These are phyloP conservation scores for Gymnarchus niloticus DNA, from an alignment of 2,113 vertebrate genomes.

Conservation along the genomic window DNA sequence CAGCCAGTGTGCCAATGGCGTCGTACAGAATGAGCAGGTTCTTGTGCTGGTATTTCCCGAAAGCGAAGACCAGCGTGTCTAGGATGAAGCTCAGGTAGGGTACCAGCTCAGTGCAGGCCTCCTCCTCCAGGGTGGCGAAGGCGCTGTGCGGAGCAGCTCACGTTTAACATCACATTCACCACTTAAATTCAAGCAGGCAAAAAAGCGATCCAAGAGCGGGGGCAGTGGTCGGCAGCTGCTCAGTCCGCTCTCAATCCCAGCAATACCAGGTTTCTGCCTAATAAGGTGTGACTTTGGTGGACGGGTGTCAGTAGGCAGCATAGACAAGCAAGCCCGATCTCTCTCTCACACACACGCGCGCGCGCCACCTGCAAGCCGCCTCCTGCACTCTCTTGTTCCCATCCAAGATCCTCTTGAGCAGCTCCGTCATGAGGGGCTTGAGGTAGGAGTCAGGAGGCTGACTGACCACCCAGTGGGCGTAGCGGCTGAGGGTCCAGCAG, in stretches of 20 bases:
- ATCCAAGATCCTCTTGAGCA: conserved; percentile 89
- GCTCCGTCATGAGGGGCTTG: conserved; percentile 89
- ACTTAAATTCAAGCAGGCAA: too few species aligned
- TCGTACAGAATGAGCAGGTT: conserved; percentile 93
- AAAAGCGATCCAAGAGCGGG: neutral
- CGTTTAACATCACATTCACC: neutral
- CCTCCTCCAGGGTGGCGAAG: conserved; percentile 89
- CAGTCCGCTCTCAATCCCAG: neutral
- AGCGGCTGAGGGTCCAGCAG: conserved; percentile 93
- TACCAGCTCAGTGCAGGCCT: conserved; percentile 89
- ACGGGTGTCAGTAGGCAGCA: too few species aligned
- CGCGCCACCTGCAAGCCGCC: conserved; percentile 81
- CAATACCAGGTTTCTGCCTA: too few species aligned
- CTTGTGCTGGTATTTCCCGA: conserved; percentile 95
- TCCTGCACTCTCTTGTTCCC: conserved; percentile 94
- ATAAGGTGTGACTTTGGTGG: too few species aligned
- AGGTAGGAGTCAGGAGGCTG: conserved; percentile 88
- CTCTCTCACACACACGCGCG: neutral
- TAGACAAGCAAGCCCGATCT: too few species aligned
- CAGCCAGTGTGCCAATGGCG: conserved; percentile 85
- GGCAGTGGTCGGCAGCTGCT: neutral
- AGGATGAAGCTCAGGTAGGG: conserved; percentile 93
- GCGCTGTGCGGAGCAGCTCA: conserved; percentile 58
- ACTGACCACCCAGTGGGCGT: conserved; percentile 92
- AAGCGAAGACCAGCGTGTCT: conserved; percentile 90